phyloP scores from a whole-genome alignment of 53 echinoderm and acorn worm genomes.

The Hippasteria phrygiana region DNA sequence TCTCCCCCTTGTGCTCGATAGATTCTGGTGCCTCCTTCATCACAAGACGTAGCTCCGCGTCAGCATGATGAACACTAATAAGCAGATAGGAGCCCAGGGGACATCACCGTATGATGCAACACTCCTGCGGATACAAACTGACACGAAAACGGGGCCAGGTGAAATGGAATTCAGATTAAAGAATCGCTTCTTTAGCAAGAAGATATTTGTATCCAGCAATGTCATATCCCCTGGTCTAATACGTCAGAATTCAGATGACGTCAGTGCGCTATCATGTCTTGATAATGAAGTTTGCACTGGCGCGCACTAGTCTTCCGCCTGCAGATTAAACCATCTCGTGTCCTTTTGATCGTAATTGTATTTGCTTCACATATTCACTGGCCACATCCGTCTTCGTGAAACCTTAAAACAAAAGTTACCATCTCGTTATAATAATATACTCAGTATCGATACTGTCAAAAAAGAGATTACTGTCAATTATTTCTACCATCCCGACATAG shows the following conservation, averaged over 20 bases:
- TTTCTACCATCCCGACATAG: too few relatives aligned
- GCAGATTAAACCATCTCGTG: too few relatives aligned
- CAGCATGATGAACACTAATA: neutral
- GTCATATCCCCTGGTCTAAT: neutral
- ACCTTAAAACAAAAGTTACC: too few relatives aligned
- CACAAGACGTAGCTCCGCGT: neutral
- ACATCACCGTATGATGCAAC: neutral
- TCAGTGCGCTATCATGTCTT: neutral
- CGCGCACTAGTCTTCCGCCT: too few relatives aligned
- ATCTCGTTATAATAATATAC: too few relatives aligned
- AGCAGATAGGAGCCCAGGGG: neutral
- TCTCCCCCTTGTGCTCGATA: slow-evolving; percentile 27
- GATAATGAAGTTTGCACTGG: too few relatives aligned
- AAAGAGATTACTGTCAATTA: too few relatives aligned
- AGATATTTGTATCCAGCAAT: neutral
- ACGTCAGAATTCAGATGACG: neutral
- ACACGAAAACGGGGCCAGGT: slow-evolving; percentile 1
- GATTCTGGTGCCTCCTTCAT: slow-evolving; percentile 28
- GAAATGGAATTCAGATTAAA: neutral
- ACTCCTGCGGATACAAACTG: neutral
- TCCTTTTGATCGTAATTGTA: too few relatives aligned
- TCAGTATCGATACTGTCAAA: too few relatives aligned
- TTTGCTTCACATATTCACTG: too few relatives aligned
- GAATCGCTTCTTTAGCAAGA: neutral
- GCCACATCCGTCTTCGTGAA: too few relatives aligned